Evolutionary conservation across 2,888 invertebrate species (phyloP).

Genomic region (Oxycera nigricornis): DNA sequence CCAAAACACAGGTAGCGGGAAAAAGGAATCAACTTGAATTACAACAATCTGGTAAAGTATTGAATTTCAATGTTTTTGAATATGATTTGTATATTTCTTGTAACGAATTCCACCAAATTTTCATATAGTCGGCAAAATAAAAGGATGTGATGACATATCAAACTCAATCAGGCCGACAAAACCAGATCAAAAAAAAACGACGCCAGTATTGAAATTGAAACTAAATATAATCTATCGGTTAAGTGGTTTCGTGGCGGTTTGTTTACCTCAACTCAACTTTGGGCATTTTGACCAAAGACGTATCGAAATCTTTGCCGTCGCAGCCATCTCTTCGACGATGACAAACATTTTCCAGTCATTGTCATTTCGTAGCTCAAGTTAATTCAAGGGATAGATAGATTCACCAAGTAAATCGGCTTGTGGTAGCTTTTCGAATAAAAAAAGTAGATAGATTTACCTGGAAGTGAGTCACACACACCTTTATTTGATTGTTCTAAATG

Average conservation of each 20-base stretch:
- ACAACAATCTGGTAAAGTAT: conserved; percentile 22
- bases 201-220: too few relatives aligned
- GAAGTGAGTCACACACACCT: background rate
- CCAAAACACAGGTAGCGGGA: background rate
- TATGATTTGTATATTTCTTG: too few relatives aligned
- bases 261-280: conserved; percentile 3
- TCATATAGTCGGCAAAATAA: background rate
- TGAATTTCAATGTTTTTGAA: background rate
- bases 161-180: background rate
- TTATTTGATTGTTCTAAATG: conserved; percentile 19
- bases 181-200: too few relatives aligned
- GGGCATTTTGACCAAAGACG: conserved; percentile 1
- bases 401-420: too few relatives aligned
- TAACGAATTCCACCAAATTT: background rate
- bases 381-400: too few relatives aligned
- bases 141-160: background rate
- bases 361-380: background rate
- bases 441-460: too few relatives aligned
- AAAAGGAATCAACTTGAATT: background rate
- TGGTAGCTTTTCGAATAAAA: too few relatives aligned
- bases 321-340: background rate
- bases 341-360: background rate
- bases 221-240: background rate
- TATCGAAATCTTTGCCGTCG: background rate
- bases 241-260: conserved; percentile 11